Conservation (phyloP, 2,888 invertebrate species). For the Cephus pulcher region DNA sequence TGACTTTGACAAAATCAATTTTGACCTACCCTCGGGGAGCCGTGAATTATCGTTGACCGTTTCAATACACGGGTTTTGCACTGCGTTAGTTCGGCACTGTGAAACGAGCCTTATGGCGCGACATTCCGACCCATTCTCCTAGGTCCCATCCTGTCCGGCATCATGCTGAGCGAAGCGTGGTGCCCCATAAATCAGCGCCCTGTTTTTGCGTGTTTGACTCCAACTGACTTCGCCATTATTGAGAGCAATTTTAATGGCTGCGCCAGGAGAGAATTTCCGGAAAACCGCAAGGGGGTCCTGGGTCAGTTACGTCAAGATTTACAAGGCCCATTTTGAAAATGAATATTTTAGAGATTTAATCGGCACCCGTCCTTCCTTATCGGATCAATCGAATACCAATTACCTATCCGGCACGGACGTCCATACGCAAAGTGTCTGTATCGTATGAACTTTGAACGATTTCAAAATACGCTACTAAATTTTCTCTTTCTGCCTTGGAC, state of each 20-base stretch:
- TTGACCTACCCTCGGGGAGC: neutral
- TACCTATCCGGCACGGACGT: neutral
- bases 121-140: neutral
- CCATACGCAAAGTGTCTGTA: neutral
- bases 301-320: neutral
- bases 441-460: neutral
- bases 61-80: neutral
- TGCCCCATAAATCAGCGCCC: constrained; percentile 56
- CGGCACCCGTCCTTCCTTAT: neutral
- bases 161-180: constrained; percentile 48
- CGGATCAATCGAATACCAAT: neutral
- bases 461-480: neutral
- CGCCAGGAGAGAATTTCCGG: constrained; percentile 43
- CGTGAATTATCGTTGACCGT: neutral
- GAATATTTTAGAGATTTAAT: neutral
- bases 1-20: neutral
- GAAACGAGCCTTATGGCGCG: neutral
- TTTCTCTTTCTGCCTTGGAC: neutral
- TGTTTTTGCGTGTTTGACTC: constrained; percentile 61
- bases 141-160: constrained; percentile 19
- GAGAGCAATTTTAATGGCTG: constrained; percentile 41
- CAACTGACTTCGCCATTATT: constrained; percentile 51
- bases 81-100: neutral
- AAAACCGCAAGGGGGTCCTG: constrained; percentile 28
- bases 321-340: neutral